A percentile compares a stretch with the other conserved stretches of the same genome.
phyloP scores from a whole-genome alignment of 2,888 invertebrate genomes.

The Drosophila paracracens region DNA sequence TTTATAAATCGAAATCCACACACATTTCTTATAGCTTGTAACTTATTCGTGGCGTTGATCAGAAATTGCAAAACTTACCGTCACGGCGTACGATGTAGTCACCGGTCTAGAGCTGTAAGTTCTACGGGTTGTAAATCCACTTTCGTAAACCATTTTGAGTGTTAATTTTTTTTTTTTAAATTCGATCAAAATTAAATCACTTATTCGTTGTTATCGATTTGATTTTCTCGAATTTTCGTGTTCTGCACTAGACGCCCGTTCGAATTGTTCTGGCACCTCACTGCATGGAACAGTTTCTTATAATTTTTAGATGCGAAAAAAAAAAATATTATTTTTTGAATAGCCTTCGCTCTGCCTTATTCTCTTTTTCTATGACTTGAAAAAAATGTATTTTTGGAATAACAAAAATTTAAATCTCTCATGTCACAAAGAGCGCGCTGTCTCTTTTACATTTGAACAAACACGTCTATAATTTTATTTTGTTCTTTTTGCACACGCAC shows the following conservation, averaged over 20 bases:
- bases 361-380: conserved; percentile 47
- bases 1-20: conserved; percentile 68
- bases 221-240: conserved; percentile 72
- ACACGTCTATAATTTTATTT: conserved; percentile 25
- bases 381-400: conserved; percentile 85
- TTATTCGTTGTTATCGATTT: conserved; percentile 65
- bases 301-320: conserved; percentile 74
- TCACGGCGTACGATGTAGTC: conserved; percentile 90
- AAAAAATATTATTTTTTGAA: conserved; percentile 30
- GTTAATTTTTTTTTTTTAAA: conserved; percentile 15
- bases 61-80: conserved; percentile 88
- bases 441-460: conserved; percentile 45
- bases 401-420: conserved; percentile 71
- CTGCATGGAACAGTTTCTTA: conserved; percentile 75
- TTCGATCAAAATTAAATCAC: conserved; percentile 54
- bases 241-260: conserved; percentile 85
- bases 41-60: conserved; percentile 12
- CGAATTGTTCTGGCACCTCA: conserved; percentile 84
- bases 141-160: conserved; percentile 94
- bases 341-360: conserved; percentile 56
- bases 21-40: conserved; percentile 62
- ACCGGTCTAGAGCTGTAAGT: conserved; percentile 90
- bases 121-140: conserved; percentile 95
- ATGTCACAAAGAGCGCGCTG: conserved; percentile 55
- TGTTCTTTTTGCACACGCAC: conserved; percentile 35